Base-by-base conservation (phyloP, 2,888 invertebrate species). In the Dolichomitus sp. region DNA sequence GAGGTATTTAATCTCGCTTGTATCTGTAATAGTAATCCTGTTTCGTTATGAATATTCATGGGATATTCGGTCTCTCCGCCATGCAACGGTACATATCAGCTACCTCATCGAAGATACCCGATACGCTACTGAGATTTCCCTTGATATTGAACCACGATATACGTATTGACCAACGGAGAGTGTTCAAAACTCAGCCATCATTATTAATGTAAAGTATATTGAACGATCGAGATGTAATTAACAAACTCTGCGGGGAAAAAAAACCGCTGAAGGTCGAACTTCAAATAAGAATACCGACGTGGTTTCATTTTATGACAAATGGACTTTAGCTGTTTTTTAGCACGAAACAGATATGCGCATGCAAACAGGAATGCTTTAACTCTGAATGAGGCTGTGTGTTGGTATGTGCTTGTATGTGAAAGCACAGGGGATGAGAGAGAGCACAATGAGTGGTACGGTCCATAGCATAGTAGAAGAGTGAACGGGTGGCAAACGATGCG, bases 21-120 rank as follows among this genome's bases (percentile, higher is more conserved):
- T 83, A 83, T 84, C 78, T 81, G 79, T 70, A 81, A 80, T 80
- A 78, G 80, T 81, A 83, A 86, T 85, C 82, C 84, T 78, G 83
- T 86, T 83, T 80, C 72, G 76, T 83, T 80, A 85, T 86, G 85
- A 84, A 86, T 86, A 86, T 86, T 86, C 86, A 86, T 85, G 73
- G 54, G 63, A 68, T 54, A 73, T 77, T 66, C 59, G 57, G 48
- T 81, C 50, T 52, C 50, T 73, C 61, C 42, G 27, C 50, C 68
- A 72, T 66, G 63, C 69, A 77, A 79, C 81, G 72, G 69, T 48
- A 66, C 48, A 69, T 66, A 72, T 65, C 52, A 40, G 61, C 52
- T 69, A 76, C 76, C 48, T 63, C 65, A 70, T 73, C 70, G 52
- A 42, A 81, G 81, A 77, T 78, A 77, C 78, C 37, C 66, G 73